A percentile compares a stretch with the other conserved stretches of the same genome.
Evolutionary conservation across 2,888 invertebrate genomes (phyloP).

Genomic region (Platypus cylindrus): DNA sequence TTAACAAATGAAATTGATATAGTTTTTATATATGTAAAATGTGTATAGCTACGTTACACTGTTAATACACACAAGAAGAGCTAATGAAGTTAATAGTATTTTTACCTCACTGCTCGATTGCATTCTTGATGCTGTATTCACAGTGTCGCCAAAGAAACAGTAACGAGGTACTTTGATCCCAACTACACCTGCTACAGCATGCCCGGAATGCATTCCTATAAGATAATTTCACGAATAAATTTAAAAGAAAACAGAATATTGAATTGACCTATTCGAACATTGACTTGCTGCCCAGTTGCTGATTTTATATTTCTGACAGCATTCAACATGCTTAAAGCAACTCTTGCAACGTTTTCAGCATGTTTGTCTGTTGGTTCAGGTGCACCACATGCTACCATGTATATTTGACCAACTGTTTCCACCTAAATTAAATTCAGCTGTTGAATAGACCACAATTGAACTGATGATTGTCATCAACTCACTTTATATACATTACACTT

Average conservation of each 20-base stretch:
- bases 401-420: conserved; percentile 78
- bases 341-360: conserved; percentile 61
- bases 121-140: conserved; percentile 86
- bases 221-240: conserved; percentile 4
- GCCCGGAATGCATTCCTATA: conserved; percentile 70
- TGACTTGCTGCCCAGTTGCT: conserved; percentile 40
- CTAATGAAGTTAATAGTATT: background rate
- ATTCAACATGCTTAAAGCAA: conserved; percentile 60
- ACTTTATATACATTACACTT: conserved; percentile 77
- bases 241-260: background rate
- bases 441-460: conserved; percentile 3
- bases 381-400: conserved; percentile 83
- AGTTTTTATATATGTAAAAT: background rate
- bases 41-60: background rate
- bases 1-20: conserved; percentile 1
- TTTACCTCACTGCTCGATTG: conserved; percentile 53
- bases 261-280: conserved; percentile 46
- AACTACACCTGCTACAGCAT: conserved; percentile 79
- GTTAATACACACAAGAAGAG: no score
- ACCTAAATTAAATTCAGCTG: conserved; percentile 42
- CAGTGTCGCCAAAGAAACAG: conserved; percentile 83
- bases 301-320: conserved; percentile 49
- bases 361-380: conserved; percentile 63
- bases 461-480: conserved; percentile 7
- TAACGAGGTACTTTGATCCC: conserved; percentile 75